Base-by-base conservation (phyloP, 2,113 vertebrate species). In the Chaetura pelagica region DNA sequence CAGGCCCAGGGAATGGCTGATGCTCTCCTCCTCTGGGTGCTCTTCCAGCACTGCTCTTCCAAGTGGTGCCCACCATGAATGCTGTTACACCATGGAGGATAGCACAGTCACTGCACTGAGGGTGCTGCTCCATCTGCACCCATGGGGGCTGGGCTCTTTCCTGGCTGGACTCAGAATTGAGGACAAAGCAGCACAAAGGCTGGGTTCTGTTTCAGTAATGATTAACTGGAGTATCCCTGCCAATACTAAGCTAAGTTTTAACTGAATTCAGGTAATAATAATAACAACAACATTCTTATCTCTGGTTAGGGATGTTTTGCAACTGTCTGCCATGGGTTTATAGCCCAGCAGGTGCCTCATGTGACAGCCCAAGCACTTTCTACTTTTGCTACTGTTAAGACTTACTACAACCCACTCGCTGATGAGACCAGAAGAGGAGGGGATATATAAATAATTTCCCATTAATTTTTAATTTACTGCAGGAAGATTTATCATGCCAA, bases 21-120 rank as follows among this genome's bases (percentile, higher is more conserved):
- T n/a, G 19, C 6, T 42, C 40, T 72, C 26, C 34, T 68, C 6
- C 48, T 18, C 44, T 61, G 32, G 20, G n/a, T 5, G 17, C 4
- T 7, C 6, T 83, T 66, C 18, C 21, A 11, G 49, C 48, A 19
- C 58, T 34, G 54, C 59, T 27, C 51, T 64, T 69, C 4, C 4
- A 44, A 59, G 15, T 8, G 44, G 23, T 35, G 17, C 1, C 27
- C 23, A 5, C 27, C 54, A 7, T 1, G 2, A 44, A 19, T 4
- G 29, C 21, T 19, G 27, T 30, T 4, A 5, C 1, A 1, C 24
- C 32, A 4, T 3, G 40, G 51, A 1, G 6, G 1, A 18, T 2
- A 5, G 73, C 27, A 29, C 21, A 27, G n/a, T 4, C 61, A 35
- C 57, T 34, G 4, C 22, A 4, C 3, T 4, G 7, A 15, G 34